These are phyloP conservation scores for Actenoides hombroni DNA, from an alignment of 2,113 vertebrate species.

Conservation along the genomic window DNA sequence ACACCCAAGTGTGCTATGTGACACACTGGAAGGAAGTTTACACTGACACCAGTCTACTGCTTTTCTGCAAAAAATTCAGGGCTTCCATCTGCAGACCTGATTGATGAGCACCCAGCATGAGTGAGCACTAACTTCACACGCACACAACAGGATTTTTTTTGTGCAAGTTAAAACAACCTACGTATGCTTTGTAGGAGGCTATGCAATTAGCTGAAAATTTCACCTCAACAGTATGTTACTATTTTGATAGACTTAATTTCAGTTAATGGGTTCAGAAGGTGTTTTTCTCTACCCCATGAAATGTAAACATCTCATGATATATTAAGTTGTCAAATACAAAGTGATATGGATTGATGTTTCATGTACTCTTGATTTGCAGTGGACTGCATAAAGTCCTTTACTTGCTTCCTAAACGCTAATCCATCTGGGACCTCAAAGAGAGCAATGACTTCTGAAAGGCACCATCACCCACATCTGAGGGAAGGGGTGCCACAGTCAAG, in stretches of 20 bases:
- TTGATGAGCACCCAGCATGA: neutral
- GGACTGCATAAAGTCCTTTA: neutral
- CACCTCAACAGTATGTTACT: neutral
- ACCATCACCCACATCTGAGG: neutral
- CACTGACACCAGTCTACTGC: neutral
- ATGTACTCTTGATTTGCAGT: neutral
- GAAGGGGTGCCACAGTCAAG: neutral
- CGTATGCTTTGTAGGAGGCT: neutral
- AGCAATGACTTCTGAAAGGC: neutral
- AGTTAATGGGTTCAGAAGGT: neutral
- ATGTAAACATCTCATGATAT: neutral
- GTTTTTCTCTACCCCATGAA: neutral
- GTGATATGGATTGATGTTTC: neutral
- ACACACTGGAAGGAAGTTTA: neutral
- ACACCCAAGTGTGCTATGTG: neutral
- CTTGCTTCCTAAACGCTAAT: neutral
- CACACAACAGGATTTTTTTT: neutral
- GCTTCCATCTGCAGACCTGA: neutral
- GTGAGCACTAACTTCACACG: neutral
- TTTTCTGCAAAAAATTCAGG: neutral
- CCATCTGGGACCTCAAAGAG: neutral
- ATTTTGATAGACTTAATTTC: neutral
- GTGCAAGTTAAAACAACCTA: neutral
- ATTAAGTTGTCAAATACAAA: neutral
- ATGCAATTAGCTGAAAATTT: neutral